phyloP scores from a whole-genome alignment of 2,113 vertebrate genomes.

The Piaya cayana region DNA sequence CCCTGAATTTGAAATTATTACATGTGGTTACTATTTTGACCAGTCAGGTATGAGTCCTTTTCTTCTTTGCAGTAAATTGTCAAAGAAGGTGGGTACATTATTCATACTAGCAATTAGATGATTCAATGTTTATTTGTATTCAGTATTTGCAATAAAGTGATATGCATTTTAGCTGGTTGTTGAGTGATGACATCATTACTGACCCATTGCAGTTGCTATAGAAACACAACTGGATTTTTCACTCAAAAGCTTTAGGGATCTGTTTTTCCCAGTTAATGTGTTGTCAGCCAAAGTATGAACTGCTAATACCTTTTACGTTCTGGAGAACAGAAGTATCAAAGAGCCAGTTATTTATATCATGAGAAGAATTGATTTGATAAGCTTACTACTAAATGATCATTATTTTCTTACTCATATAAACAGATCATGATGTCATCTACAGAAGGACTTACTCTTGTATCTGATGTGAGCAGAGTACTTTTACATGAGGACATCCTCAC shows the following conservation, averaged over 20 bases:
- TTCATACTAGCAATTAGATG: conserved; percentile 73
- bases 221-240: conserved; percentile 66
- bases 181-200: conserved; percentile 54
- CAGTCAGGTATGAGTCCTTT: conserved; percentile 30
- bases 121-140: conserved; percentile 67
- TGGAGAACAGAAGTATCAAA: background rate
- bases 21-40: conserved; percentile 49
- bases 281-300: background rate
- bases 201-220: conserved; percentile 62
- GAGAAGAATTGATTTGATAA: background rate
- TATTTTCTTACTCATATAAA: background rate
- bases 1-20: background rate
- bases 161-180: conserved; percentile 49
- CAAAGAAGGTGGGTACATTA: conserved; percentile 28
- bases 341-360: background rate
- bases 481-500: background rate
- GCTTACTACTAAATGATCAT: background rate
- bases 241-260: conserved; percentile 5
- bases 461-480: background rate
- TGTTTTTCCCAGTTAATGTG: background rate
- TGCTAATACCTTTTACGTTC: background rate
- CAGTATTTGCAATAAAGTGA: conserved; percentile 15
- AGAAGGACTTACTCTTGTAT: background rate
- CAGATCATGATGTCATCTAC: background rate
- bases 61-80: conserved; percentile 19